These are phyloP conservation scores for Eulemur coronatus DNA, from an alignment of 2,797 vertebrate species.

Conservation along the genomic window DNA sequence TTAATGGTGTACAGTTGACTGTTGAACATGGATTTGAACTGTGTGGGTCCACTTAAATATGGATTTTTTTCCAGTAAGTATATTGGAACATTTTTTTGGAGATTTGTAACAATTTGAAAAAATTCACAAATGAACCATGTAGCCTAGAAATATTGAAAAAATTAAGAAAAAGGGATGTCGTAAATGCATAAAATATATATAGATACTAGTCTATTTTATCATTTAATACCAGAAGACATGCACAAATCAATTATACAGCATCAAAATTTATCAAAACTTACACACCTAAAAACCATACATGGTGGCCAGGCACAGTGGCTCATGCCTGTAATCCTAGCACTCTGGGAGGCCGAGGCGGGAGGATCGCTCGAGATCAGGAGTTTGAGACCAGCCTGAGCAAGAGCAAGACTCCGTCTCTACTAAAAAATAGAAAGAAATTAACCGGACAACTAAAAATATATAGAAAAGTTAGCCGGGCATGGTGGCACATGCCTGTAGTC, in stretches of 20 bases:
- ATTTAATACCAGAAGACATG: not conserved
- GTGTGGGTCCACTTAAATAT: not conserved
- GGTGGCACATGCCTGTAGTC: too few species aligned
- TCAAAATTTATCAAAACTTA: not conserved
- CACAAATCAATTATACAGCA: not conserved
- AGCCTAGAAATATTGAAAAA: not conserved
- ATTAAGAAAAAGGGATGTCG: not conserved
- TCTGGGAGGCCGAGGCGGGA: too few species aligned
- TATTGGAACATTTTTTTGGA: not conserved
- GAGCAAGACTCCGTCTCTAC: too few species aligned
- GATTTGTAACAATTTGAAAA: not conserved
- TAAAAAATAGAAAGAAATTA: too few species aligned
- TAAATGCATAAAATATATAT: not conserved
- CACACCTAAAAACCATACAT: not conserved
- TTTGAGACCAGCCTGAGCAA: too few species aligned
- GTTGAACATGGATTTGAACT: not conserved
- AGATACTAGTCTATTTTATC: not conserved
- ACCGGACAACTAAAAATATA: too few species aligned
- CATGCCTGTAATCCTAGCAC: too few species aligned
- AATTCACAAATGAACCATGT: not conserved
- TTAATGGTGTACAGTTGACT: not conserved
- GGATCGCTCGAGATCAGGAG: too few species aligned
- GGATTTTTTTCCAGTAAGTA: not conserved
- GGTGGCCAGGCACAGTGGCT: too few species aligned
- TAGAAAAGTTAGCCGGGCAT: too few species aligned